These are phyloP conservation scores for Chirona hameri DNA, from an alignment of 2,888 invertebrate species.

Conservation along the genomic window DNA sequence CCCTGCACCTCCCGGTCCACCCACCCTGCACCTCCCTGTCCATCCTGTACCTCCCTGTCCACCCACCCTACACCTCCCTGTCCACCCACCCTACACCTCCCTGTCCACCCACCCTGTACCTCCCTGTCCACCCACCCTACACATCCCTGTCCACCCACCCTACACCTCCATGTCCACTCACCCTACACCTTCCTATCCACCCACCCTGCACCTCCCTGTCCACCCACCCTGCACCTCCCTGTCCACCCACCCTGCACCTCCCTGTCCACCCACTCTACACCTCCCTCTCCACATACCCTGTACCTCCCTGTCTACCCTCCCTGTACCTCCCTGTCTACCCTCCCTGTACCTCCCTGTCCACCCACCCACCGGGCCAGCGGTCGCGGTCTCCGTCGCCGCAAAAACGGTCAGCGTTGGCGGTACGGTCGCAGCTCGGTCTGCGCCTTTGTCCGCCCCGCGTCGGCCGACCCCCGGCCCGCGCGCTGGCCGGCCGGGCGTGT, in stretches of 20 bases:
- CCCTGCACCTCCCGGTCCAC: too few relatives aligned
- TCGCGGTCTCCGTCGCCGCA: background rate
- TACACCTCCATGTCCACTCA: background rate
- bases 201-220: background rate
- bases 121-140: background rate
- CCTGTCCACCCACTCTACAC: background rate
- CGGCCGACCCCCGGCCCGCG: background rate
- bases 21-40: too few relatives aligned
- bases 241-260: background rate
- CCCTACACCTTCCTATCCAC: too few relatives aligned
- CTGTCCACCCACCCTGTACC: background rate
- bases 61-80: background rate
- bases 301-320: background rate
- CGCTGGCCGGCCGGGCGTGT: conserved; percentile 14
- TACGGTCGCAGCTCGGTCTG: background rate
- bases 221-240: background rate
- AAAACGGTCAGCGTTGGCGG: background rate
- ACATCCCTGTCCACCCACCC: too few relatives aligned
- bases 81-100: too few relatives aligned
- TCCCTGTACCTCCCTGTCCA: background rate
- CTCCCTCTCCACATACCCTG: background rate
- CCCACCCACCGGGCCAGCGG: background rate
- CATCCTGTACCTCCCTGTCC: too few relatives aligned
- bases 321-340: background rate
- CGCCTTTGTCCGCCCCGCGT: conserved; percentile 22